Evolutionary conservation across 2,113 vertebrate species (phyloP).

Genomic region (Sporophila hypoxantha): DNA sequence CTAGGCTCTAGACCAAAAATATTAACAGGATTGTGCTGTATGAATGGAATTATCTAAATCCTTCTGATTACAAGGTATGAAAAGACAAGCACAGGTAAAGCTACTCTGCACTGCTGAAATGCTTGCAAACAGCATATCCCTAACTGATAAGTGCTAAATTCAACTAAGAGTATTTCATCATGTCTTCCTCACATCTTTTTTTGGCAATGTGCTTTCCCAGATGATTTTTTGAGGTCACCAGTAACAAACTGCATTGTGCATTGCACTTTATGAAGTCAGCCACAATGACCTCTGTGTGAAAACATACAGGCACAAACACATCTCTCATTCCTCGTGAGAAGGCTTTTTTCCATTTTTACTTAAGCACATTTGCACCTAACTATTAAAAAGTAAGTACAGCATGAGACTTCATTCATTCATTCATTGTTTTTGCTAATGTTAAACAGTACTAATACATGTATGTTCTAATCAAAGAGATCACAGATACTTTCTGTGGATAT

Average conservation of each 20-base stretch:
- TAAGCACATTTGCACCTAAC: not conserved
- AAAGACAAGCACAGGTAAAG: not conserved
- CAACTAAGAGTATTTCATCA: not conserved
- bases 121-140: not conserved
- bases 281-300: not conserved
- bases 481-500: not conserved
- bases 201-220: not conserved
- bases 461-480: not conserved
- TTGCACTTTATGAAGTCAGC: not conserved
- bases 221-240: not conserved
- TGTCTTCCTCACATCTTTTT: not conserved
- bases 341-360: not conserved
- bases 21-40: not conserved
- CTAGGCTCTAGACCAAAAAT: not conserved
- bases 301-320: fast-evolving
- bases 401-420: not conserved
- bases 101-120: not conserved
- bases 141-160: not conserved
- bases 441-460: not conserved
- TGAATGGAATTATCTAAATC: not conserved
- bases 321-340: not conserved
- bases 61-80: not conserved
- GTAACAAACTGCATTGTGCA: not conserved
- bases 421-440: not conserved
- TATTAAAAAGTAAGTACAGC: not conserved